Conservation (phyloP, 2,797 vertebrate genomes). For the Zonotrichia albicollis region DNA sequence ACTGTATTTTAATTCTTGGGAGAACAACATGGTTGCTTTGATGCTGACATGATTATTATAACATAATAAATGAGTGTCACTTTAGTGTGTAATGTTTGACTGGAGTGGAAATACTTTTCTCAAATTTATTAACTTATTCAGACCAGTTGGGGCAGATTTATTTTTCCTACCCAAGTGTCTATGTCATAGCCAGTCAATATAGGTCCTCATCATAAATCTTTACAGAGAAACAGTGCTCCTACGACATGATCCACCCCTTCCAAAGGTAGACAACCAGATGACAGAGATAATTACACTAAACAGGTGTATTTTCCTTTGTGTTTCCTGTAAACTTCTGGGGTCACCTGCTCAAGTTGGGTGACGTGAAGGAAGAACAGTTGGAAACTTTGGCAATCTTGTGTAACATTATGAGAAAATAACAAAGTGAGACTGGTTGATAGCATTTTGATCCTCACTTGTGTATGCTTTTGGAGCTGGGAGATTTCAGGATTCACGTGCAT, state of each 20-base stretch:
- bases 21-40: not conserved
- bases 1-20: not conserved
- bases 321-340: not conserved
- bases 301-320: not conserved
- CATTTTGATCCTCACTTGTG: not conserved
- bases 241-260: not conserved
- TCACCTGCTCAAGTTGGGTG: not conserved
- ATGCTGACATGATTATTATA: not conserved
- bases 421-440: not conserved
- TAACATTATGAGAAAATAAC: not conserved
- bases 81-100: not conserved
- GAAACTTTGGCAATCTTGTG: not conserved
- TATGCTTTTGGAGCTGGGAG: not conserved
- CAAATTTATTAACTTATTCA: not conserved
- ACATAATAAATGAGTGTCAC: not conserved
- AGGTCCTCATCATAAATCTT: not conserved
- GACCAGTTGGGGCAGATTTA: accelerated
- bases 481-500: not conserved
- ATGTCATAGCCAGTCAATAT: not conserved
- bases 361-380: not conserved
- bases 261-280: not conserved
- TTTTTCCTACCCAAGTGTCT: not conserved
- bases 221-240: not conserved
- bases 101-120: not conserved
- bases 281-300: not conserved